Evolutionary conservation across 2,888 invertebrate species (phyloP), one percentile per base, ranked within the genome.

Genomic region (Amiota minor): DNA sequence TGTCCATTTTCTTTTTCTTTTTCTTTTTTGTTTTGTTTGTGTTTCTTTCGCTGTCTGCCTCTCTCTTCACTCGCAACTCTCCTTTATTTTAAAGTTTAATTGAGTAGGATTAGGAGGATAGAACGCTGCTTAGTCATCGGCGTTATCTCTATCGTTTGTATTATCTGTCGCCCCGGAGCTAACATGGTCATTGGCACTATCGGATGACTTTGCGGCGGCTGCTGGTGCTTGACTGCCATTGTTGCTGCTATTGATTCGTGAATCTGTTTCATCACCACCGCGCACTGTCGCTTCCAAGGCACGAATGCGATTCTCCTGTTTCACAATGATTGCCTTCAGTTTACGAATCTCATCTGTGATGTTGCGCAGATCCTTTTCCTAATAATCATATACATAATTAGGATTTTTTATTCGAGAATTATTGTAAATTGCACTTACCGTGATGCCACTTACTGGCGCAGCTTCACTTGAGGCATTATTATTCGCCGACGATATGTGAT

Each of bases 301-400:
- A 35, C 90, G 89, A 72, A 90, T 89, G 74, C 90, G 89, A 80
- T 96, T 97, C 91, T 97, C 97, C 87, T 97, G 97, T 87, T 97
- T 97, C 45, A 97, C 95, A 81, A 97, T 96, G 89, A 97, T 96
- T n/a, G 97, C 95, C 88, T 97, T 97, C 79, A 97, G 90, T 89
- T 97, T 97, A 74, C 97, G 93, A 82, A 97, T 96, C 90, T 97
- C 97, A 87, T 97, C 96, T 56, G 94, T 93, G 81, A 96, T 92
- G 87, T 96, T 96, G 81, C 96, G 95, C 18, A 97, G 91, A 79
- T 95, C 93, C 79, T 88, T 85, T 49, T 91, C 90, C 76, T 92
- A 55, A 18, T 55, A 0, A 70, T 35, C 46, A 50, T 14, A 49
- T 56, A 20, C 0, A 9, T 47, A 11, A 65, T 16, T 47, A 49